Evolutionary conservation across 2,113 vertebrate species (phyloP).

Genomic region (Telmatochromis sp.): DNA sequence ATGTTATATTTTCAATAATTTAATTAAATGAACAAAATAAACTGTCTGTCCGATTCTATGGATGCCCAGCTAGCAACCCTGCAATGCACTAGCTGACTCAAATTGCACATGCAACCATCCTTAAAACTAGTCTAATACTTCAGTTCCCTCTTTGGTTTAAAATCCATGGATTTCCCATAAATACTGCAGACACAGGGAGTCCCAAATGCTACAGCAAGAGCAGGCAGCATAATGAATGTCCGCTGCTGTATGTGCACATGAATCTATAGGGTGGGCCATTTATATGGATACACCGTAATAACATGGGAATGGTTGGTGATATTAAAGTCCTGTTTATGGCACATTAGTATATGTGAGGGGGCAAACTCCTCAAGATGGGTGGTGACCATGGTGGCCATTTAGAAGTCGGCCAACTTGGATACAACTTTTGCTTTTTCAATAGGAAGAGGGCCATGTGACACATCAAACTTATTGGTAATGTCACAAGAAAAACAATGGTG

Average conservation of each 20-base stretch:
- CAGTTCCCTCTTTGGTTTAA: not conserved
- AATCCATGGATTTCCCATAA: not conserved
- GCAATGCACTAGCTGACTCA: not conserved
- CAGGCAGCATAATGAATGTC: not conserved
- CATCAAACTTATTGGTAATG: too few relatives aligned
- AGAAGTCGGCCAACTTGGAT: too few relatives aligned
- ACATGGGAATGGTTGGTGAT: too few relatives aligned
- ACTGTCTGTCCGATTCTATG: not conserved
- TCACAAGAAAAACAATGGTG: too few relatives aligned
- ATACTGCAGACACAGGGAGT: constrained; percentile 21
- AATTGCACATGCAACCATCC: constrained; percentile 4
- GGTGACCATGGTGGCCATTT: too few relatives aligned
- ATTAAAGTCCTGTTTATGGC: too few relatives aligned
- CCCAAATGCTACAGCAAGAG: not conserved
- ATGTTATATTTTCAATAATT: not conserved
- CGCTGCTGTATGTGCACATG: not conserved
- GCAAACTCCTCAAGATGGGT: too few relatives aligned
- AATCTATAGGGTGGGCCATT: not conserved
- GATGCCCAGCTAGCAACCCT: not conserved
- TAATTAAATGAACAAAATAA: not conserved
- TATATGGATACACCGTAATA: too few relatives aligned
- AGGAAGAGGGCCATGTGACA: too few relatives aligned
- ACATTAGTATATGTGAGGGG: too few relatives aligned
- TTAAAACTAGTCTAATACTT: not conserved
- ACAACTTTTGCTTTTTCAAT: too few relatives aligned